Base-by-base conservation (phyloP, 1,140 invertebrate genomes). In the Meteorus sp. region DNA sequence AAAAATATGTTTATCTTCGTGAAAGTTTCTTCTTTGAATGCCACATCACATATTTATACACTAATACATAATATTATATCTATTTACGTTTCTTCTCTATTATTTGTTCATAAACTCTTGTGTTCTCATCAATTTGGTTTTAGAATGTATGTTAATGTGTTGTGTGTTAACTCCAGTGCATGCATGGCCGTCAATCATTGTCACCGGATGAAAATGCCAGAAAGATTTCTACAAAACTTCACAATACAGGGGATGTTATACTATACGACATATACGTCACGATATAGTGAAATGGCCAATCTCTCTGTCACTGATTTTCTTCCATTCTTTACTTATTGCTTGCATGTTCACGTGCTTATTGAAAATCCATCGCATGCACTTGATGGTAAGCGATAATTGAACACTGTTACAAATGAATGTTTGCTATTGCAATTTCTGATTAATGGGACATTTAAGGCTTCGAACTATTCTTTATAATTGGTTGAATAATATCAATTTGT, bases 301-400 rank as follows among this genome's bases (percentile, higher is more conserved):
- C 29, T 50, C 15, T 29, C 19, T 1, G 13, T 29, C 25, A 50
- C 4, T 29, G 17, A 50, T 50, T 50, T 29, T 31, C 23, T 50
- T 50, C 25, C 47, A 29, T 29, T 60, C 63, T n/a, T 60, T 60
- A 64, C 67, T n/a, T 13, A 19, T 50, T 43, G 52, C 37, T 41
- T 54, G 52, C 52, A 41, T 5, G 7, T 41, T 54, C 52, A 37
- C 37, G 6, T 41, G 17, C 23, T 41, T n/a, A n/a, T 39, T 39
- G 13, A 11, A 3, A 15, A 68, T 54, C 63, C 58, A 65, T 72
- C 65, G 61, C 57, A 53, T 56, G 59, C 62, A 56, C 55, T 72
- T 62, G 64, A 67, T 70, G 67, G 73, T 75, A 76, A 76, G 74
- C 73, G 64, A 66, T 71, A 68, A 13, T 73, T 37, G 60, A 70